A percentile compares a stretch with the other conserved stretches of the same genome.
These are phyloP conservation scores for Arvicanthis niloticus DNA, from an alignment of 2,113 vertebrate genomes.

Conservation along the genomic window DNA sequence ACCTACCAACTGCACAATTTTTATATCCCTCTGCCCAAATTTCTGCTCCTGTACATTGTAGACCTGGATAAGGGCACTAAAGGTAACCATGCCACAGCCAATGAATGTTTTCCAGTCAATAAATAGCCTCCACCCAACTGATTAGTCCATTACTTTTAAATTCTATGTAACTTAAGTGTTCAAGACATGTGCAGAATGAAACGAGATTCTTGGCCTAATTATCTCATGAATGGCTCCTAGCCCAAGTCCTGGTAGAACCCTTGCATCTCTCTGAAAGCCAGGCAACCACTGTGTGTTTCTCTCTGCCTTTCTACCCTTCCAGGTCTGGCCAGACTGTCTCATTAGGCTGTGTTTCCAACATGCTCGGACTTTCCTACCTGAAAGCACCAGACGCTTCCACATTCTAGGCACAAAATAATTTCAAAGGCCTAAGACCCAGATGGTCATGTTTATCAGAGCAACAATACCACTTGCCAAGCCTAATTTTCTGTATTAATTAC, in stretches of 20 bases:
- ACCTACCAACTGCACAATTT: neutral
- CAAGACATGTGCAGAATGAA: neutral
- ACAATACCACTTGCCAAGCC: too few species aligned
- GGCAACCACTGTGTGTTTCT: neutral
- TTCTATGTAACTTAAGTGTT: neutral
- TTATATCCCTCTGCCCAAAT: neutral
- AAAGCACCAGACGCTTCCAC: neutral
- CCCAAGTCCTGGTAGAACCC: neutral
- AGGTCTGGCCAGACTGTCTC: too few species aligned
- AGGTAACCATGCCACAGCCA: neutral
- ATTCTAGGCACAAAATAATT: neutral
- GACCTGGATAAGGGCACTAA: neutral
- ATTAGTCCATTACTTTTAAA: neutral
- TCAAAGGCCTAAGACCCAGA: neutral
- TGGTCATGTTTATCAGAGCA: neutral
- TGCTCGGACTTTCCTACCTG: neutral
- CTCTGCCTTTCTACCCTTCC: neutral
- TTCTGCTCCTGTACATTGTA: neutral
- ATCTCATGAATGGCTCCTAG: neutral
- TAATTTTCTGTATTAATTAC: neutral
- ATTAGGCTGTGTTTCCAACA: neutral
- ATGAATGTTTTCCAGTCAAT: neutral
- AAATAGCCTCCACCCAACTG: neutral
- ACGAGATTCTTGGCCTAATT: too few species aligned
- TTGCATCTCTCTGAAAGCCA: neutral